These are phyloP conservation scores for Cheirogaleus medius DNA, from an alignment of 2,113 vertebrate genomes.

Conservation along the genomic window DNA sequence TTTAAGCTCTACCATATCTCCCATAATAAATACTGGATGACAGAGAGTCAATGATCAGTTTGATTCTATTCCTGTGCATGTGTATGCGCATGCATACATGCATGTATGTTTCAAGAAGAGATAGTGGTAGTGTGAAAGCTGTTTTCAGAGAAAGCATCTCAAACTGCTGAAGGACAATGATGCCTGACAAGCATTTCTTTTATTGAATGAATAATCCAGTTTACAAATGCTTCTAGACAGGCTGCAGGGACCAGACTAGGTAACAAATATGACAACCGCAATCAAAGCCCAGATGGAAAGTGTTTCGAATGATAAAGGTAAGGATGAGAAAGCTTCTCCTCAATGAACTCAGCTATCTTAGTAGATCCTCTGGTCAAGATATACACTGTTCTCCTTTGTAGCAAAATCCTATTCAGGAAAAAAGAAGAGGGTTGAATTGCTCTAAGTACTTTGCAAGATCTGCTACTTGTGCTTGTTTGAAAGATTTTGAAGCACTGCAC, in stretches of 20 bases:
- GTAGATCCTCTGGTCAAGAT: neutral
- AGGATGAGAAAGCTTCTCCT: conserved; percentile 25
- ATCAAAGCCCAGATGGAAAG: conserved; percentile 70
- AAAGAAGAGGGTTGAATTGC: conserved; percentile 50
- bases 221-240: conserved; percentile 77
- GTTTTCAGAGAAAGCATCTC: conserved; percentile 68
- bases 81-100: neutral
- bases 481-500: conserved; percentile 57
- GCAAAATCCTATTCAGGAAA: conserved; percentile 39
- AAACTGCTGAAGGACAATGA: conserved; percentile 70
- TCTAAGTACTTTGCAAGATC: conserved; percentile 62
- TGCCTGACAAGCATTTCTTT: conserved; percentile 78
- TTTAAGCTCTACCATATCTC: conserved; percentile 27
- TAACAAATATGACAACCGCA: conserved; percentile 78
- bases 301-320: conserved; percentile 51
- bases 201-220: conserved; percentile 79
- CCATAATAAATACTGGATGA: conserved; percentile 51
- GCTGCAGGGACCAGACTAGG: conserved; percentile 67
- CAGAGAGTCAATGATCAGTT: conserved; percentile 35
- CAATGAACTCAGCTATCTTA: conserved; percentile 1
- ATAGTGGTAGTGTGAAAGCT: conserved; percentile 45
- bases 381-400: conserved; percentile 42
- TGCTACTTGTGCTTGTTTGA: conserved; percentile 69
- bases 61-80: conserved; percentile 11
- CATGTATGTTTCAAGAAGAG: neutral